Conservation (phyloP, 2,797 vertebrate species). For the Sus cebifrons region DNA sequence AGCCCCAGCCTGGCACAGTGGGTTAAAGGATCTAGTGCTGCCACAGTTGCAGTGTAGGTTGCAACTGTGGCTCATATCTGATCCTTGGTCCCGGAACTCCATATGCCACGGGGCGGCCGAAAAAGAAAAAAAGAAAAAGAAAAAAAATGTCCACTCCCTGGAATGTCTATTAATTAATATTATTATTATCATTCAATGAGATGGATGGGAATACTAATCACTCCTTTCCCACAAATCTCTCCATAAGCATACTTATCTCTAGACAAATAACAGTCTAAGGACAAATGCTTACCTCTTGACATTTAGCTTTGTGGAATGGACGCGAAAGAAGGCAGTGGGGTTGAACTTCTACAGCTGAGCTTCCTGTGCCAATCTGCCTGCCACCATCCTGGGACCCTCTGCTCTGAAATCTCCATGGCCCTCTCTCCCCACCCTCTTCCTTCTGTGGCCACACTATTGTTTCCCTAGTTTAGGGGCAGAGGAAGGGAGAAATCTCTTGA, state of each 20-base stretch:
- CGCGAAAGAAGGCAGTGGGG: neutral
- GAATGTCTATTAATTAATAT: constrained; percentile 90
- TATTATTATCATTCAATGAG: constrained; percentile 90
- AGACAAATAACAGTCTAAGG: constrained; percentile 88
- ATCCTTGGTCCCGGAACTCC: too few relatives aligned
- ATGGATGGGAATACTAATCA: constrained; percentile 90
- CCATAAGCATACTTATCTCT: constrained; percentile 86
- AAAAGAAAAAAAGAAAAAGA: too few relatives aligned
- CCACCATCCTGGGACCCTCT: neutral
- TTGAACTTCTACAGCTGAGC: neutral
- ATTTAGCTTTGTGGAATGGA: constrained; percentile 73
- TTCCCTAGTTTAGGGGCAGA: neutral
- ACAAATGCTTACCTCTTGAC: constrained; percentile 82
- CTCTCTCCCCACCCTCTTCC: neutral
- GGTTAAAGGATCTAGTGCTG: too few relatives aligned
- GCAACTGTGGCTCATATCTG: too few relatives aligned
- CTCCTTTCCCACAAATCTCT: constrained; percentile 88
- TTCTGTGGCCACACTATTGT: rapidly evolving
- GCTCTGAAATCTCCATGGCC: neutral
- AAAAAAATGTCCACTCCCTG: constrained; percentile 82
- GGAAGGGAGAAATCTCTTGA: neutral
- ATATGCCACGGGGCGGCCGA: too few relatives aligned
- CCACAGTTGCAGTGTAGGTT: too few relatives aligned
- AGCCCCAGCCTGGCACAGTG: too few relatives aligned
- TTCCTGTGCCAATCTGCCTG: neutral